Base-by-base conservation (phyloP, 2,797 vertebrate genomes). In the Mormyrus hasselquistii region DNA sequence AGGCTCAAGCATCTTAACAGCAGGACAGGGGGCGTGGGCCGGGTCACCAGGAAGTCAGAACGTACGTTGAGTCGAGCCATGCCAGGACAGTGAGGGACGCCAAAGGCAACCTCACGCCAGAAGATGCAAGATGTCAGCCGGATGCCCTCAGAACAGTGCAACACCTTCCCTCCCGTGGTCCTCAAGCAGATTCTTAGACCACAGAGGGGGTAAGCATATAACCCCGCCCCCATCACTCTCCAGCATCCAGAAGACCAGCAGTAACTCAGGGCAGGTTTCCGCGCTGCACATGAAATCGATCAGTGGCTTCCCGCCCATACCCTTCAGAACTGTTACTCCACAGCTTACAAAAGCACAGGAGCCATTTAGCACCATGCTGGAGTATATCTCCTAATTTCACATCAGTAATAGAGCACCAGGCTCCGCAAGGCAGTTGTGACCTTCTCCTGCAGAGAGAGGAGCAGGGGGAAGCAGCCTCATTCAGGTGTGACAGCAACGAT, bases 381-480 rank as follows among this genome's bases (percentile, higher is more conserved):
- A 89, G 41, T 50, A 89, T 83, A 85, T 53, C 89, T 89, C 69
- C 29, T 41, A 73, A 16, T 86, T 86, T 55, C 16, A 49, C 57
- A 52, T 86, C 44, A 86, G 16, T 53, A 22, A 62, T 73, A 86
- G 69, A 16, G 79, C 90, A 91, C 88, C 92, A 90, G 89, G 89
- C 89, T 92, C 89, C 69, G 79, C 82, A 90, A 90, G 90, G 89
- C 91, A 91, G 90, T 89, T 91, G 89, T 90, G 93, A 93, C 92
- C 93, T 91, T 93, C 92, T 93, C 94, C 93, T 92, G 93, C 93
- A 92, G 93, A 91, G 92, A 93, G 90, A 92, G 91, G 91, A 89
- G 91, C 90, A 93, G 91, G 93, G 87, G 92, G 91, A 93, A 92
- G 88, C 87, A 88, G 92, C 95, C 94, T 92, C 91, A 3, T 90